Percentiles rank a stretch among this genome's conserved stretches.
Evolutionary conservation across 2,797 vertebrate genomes (phyloP).

Genomic region (Denticeps clupeoides): DNA sequence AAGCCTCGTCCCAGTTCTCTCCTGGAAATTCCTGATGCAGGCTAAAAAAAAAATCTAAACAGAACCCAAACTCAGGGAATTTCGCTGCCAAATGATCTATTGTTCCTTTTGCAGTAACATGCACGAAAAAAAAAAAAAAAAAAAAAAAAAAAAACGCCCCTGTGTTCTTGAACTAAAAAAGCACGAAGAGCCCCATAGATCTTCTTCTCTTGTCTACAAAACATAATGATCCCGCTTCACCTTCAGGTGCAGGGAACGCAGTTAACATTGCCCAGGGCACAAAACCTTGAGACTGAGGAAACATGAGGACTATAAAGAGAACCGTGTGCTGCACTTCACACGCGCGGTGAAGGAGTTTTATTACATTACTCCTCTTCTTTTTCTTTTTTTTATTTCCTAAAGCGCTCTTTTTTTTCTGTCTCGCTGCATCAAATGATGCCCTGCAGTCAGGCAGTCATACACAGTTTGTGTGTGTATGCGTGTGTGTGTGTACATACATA

Average conservation of each 20-base stretch:
- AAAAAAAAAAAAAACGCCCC: not conserved
- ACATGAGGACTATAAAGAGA: conserved; percentile 12
- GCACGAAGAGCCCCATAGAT: conserved; percentile 49
- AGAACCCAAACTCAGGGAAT: not conserved
- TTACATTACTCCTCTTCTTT: conserved; percentile 23
- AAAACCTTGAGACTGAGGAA: conserved; percentile 45
- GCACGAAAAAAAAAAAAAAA: conserved; percentile 37
- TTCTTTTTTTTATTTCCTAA: conserved; percentile 35
- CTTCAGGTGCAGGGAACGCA: conserved; percentile 48
- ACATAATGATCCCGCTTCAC: conserved; percentile 46
- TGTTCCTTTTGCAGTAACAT: conserved; percentile 39
- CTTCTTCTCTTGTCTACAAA: conserved; percentile 41
- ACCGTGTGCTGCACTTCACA: not conserved
- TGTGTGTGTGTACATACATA: conserved; percentile 1
- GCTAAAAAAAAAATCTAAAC: not conserved
- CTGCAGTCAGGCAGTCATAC: not conserved
- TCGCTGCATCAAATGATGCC: not conserved
- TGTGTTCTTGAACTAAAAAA: conserved; percentile 35
- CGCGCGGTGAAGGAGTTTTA: conserved; percentile 9
- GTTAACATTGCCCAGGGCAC: conserved; percentile 55
- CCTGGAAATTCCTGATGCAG: conserved; percentile 17
- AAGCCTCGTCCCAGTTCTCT: conserved; percentile 19
- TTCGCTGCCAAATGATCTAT: conserved; percentile 24
- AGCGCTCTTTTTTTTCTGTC: not conserved
- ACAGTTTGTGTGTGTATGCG: conserved; percentile 11